Percentiles rank a stretch among this genome's conserved stretches.
Conservation (phyloP, 37 sponge, comb jelly and placozoan species). For the Aphrocallistes beatrix region DNA sequence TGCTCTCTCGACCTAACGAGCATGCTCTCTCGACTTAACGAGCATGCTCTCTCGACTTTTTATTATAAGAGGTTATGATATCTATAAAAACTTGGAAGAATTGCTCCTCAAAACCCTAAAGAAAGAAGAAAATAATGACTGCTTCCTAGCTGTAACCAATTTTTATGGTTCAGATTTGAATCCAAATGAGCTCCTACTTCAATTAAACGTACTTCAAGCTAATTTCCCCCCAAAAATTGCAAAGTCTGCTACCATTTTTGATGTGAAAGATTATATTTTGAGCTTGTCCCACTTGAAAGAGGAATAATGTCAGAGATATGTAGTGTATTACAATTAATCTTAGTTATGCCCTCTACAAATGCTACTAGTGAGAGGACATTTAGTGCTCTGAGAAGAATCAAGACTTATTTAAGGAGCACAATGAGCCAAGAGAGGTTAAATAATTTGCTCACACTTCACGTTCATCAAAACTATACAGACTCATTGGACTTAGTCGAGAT, state of each 20-base stretch:
- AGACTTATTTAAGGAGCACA: conserved; percentile 33
- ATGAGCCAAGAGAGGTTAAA: conserved; percentile 42
- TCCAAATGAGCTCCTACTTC: not conserved
- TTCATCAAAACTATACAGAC: conserved; percentile 31
- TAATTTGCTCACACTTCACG: conserved; percentile 29
- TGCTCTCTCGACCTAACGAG: too few species aligned
- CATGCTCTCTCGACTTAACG: too few species aligned
- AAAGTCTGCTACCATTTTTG: not conserved
- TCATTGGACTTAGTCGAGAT: conserved; percentile 16
- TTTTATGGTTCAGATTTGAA: conserved; percentile 10
- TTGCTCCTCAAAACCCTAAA: not conserved
- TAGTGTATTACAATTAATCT: conserved; percentile 6
- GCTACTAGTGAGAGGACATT: conserved; percentile 48
- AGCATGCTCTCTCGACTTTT: too few species aligned
- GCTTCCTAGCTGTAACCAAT: not conserved
- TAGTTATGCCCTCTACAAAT: conserved; percentile 47
- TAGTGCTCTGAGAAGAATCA: conserved; percentile 33
- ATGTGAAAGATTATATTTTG: conserved; percentile 4
- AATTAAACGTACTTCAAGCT: not conserved
- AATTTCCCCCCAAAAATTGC: not conserved
- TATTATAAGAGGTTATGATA: not conserved
- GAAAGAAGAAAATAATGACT: not conserved
- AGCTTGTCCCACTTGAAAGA: not conserved
- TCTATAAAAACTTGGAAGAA: conserved; percentile 16
- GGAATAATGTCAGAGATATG: conserved; percentile 9